Base-by-base conservation (phyloP, 2,113 vertebrate species). In the Scalopus aquaticus region DNA sequence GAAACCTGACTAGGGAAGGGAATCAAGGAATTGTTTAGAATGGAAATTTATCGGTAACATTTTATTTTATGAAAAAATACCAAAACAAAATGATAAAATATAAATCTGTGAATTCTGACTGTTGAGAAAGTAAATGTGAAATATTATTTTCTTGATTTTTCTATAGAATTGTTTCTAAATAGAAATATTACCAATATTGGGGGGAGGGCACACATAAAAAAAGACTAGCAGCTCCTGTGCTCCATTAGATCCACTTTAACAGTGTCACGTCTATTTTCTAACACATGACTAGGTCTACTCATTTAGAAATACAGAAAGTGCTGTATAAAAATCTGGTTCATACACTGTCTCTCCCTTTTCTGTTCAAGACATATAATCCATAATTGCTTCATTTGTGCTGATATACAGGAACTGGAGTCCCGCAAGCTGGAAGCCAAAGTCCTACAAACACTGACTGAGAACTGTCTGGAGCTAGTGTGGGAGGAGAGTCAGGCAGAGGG, bases 71-170 rank as follows among this genome's bases (percentile, higher is more conserved):
- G 46, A 49, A 30, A 46, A 90, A 82, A 82, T 35, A 72, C 17
- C 30, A 70, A 95, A 93, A 35, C 26, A 82, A 87, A 95, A 76
- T 32, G 30, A 73, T 67, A 78, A 77, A 22, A 84, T 20, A 73
- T 30, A 84, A 76, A 84, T 51, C 9, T 85, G 20, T 62, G 19
- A 73, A 81, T n/a, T 73, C 81, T 92, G 42, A 74, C 46, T 42
- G 60, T 35, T 78, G 5, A 28, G 10, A 80, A 62, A 80, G 39
- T n/a, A 60, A 3, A 13, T 17, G 44, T 78, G 35, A 28, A 56
- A 70, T 62, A 74, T 60, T 65, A 91, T 35, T 84, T 85, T 78
- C 32, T 79, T 62, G 10, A 46, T 72, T 77, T 76, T 69, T 88
- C 76, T 79, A 20, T 42, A 46, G 26, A 58, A 22, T 73, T 60